Conservation (phyloP, 2,888 invertebrate genomes). For the Pycnomerus fuliginosus region DNA sequence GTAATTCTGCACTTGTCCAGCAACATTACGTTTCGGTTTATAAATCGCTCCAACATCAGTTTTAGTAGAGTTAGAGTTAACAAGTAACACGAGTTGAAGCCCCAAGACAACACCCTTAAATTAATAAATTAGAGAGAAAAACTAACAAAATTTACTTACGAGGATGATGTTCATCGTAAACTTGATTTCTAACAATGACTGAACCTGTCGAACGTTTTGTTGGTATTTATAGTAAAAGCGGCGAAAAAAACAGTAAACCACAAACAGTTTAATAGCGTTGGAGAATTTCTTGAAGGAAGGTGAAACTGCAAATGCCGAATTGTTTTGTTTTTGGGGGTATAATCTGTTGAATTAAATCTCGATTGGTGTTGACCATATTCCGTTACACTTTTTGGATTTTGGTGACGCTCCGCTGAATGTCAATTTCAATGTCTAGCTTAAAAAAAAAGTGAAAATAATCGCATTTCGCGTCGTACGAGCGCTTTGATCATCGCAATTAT, state of each 20-base stretch:
- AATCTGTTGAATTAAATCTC: slow-evolving; percentile 7
- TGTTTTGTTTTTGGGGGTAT: slow-evolving; percentile 4
- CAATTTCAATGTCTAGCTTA: slow-evolving; percentile 26
- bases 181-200: slow-evolving; percentile 13
- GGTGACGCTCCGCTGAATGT: slow-evolving; percentile 16
- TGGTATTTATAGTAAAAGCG: slow-evolving; percentile 14
- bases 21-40: slow-evolving; percentile 33
- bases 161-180: slow-evolving; percentile 12
- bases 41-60: slow-evolving; percentile 1
- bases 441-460: no score
- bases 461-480: no score
- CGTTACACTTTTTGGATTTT: slow-evolving; percentile 14
- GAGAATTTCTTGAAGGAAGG: slow-evolving; percentile 9
- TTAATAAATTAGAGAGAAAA: neutral
- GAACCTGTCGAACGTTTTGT: neutral
- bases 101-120: neutral
- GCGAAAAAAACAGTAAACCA: slow-evolving; percentile 15
- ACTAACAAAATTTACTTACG: neutral
- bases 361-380: slow-evolving; percentile 2
- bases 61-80: neutral
- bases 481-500: no score
- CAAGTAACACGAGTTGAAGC: slow-evolving; percentile 1
- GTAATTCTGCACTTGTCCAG: slow-evolving; percentile 26
- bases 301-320: slow-evolving; percentile 13
- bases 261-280: slow-evolving; percentile 13